Conservation (phyloP, 2,797 vertebrate genomes). For the Hippocampus kuda region DNA sequence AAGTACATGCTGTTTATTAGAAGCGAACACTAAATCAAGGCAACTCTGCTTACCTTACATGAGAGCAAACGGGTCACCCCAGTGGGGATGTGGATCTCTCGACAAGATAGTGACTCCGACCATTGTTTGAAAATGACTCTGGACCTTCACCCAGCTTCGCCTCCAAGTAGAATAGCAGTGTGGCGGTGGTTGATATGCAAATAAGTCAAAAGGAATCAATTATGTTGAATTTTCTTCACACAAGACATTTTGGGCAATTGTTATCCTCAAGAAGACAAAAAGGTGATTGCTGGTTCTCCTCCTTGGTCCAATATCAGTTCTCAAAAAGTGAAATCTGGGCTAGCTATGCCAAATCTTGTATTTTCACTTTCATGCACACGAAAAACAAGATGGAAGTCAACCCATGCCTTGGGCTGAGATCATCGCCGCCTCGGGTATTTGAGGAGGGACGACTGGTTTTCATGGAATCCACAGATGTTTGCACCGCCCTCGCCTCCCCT, state of each 20-base stretch:
- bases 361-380: background rate
- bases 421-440: slow-evolving; percentile 10
- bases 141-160: background rate
- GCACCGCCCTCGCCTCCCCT: slow-evolving; percentile 29
- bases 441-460: slow-evolving; percentile 14
- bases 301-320: background rate
- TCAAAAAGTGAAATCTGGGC: background rate
- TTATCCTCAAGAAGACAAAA: too few species aligned
- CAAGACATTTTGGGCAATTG: background rate
- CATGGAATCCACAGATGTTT: slow-evolving; percentile 59
- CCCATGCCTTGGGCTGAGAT: slow-evolving; percentile 13
- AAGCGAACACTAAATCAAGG: too few species aligned
- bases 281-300: too few species aligned
- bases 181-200: background rate
- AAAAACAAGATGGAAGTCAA: background rate
- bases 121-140: background rate
- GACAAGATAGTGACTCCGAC: too few species aligned
- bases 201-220: background rate
- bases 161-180: background rate
- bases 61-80: too few species aligned
- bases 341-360: background rate
- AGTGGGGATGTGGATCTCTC: too few species aligned
- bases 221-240: too few species aligned
- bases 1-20: too few species aligned
- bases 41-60: background rate